These are phyloP conservation scores for Drosophila burlai DNA, from an alignment of 1,140 invertebrate species.

Conservation along the genomic window DNA sequence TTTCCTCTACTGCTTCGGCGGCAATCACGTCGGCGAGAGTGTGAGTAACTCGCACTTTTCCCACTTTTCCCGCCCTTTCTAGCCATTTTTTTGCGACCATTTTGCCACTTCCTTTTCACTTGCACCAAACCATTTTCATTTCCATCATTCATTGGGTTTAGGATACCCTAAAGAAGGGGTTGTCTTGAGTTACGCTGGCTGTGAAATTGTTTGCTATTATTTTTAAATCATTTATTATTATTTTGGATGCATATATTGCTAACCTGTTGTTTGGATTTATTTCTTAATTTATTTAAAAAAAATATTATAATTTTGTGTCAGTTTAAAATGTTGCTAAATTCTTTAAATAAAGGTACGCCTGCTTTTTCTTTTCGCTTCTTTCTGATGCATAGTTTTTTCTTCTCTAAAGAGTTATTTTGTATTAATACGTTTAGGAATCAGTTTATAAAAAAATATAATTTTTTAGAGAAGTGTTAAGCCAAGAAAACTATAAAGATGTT, in stretches of 20 bases:
- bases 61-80: not conserved
- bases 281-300: not conserved
- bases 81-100: not conserved
- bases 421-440: too few relatives aligned
- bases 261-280: not conserved
- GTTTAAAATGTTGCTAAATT: too few relatives aligned
- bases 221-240: too few relatives aligned
- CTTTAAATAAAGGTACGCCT: too few relatives aligned
- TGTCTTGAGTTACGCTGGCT: not conserved
- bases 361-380: too few relatives aligned
- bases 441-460: too few relatives aligned
- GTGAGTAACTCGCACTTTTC: constrained; percentile 53
- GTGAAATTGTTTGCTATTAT: not conserved
- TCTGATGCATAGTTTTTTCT: too few relatives aligned
- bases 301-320: not conserved
- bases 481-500: too few relatives aligned
- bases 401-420: too few relatives aligned
- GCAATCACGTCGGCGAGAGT: constrained; percentile 79
- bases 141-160: constrained; percentile 24
- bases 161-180: constrained; percentile 15
- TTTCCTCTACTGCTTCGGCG: constrained; percentile 77
- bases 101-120: constrained; percentile 15
- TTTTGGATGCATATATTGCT: not conserved
- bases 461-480: too few relatives aligned
- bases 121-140: constrained; percentile 27